Percentiles rank a stretch among this genome's conserved stretches.
Conservation (phyloP, 2,797 vertebrate genomes). For the Acipenser transmontanus region DNA sequence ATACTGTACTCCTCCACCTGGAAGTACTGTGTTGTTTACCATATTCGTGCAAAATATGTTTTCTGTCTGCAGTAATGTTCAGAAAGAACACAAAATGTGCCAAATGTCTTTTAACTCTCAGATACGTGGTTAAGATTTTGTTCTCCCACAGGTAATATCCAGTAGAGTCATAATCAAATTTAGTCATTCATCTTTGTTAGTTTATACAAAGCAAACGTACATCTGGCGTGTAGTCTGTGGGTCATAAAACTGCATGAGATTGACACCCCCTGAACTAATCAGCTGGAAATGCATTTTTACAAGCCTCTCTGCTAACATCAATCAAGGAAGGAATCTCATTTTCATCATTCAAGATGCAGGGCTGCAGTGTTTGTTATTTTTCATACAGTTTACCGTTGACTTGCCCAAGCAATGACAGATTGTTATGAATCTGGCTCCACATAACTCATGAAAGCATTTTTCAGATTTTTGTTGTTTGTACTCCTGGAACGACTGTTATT, state of each 20-base stretch:
- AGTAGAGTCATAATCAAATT: constrained; percentile 40
- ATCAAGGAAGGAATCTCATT: constrained; percentile 71
- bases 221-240: constrained; percentile 62
- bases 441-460: constrained; percentile 59
- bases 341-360: constrained; percentile 60
- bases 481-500: constrained; percentile 41
- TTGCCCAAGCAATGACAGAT: constrained; percentile 45
- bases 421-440: constrained; percentile 58
- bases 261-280: constrained; percentile 74
- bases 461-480: constrained; percentile 41
- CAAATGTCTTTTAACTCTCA: not conserved
- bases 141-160: constrained; percentile 45
- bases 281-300: constrained; percentile 74
- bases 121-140: constrained; percentile 22
- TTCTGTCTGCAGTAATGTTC: no score
- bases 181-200: constrained; percentile 71
- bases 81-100: no score
- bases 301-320: constrained; percentile 63
- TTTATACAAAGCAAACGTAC: constrained; percentile 73
- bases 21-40: no score
- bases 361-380: constrained; percentile 64
- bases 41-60: no score
- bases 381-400: constrained; percentile 64
- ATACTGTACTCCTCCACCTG: no score
- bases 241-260: constrained; percentile 66